phyloP scores from a whole-genome alignment of 2,888 invertebrate genomes.

The Tenthredo amoena region DNA sequence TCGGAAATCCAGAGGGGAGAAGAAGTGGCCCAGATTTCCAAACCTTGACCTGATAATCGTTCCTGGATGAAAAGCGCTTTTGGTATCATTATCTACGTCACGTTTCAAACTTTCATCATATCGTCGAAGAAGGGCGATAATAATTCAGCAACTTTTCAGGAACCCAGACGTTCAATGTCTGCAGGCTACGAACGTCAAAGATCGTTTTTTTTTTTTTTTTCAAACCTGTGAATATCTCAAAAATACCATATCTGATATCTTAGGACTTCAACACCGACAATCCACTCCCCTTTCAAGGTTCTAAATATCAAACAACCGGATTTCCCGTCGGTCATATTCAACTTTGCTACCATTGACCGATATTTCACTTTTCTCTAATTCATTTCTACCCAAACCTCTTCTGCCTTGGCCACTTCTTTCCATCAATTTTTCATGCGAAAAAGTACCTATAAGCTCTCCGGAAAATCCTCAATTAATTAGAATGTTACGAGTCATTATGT shows the following conservation, averaged over 20 bases:
- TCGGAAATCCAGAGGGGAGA: neutral
- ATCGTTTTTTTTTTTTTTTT: neutral
- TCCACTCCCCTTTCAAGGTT: neutral
- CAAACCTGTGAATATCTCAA: neutral
- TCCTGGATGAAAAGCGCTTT: conserved; percentile 26
- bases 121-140: neutral
- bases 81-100: neutral
- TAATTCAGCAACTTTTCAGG: neutral
- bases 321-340: neutral
- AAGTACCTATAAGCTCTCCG: neutral
- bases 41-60: conserved; percentile 49
- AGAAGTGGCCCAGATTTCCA: conserved; percentile 31
- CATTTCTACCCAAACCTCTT: neutral
- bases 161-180: neutral
- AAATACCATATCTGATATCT: neutral
- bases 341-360: conserved; percentile 18
- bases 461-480: neutral
- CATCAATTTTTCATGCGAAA: neutral
- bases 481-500: neutral
- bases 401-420: neutral
- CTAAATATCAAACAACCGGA: neutral
- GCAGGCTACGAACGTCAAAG: neutral
- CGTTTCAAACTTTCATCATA: conserved; percentile 12
- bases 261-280: neutral
- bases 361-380: neutral